Conservation (phyloP, 2,797 vertebrate species). For the Rhincodon typus region DNA sequence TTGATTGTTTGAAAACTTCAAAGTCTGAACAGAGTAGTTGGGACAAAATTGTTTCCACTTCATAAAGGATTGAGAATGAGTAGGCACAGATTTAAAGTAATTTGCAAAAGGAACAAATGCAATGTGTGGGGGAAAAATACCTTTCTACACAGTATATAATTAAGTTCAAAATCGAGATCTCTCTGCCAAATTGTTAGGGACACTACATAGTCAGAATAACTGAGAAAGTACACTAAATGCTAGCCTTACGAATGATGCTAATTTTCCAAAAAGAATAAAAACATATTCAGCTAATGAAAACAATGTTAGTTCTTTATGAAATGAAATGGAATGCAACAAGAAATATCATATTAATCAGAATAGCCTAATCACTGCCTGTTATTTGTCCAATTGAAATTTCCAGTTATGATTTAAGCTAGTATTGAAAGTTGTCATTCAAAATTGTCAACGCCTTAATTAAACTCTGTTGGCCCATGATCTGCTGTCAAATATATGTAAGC, state of each 20-base stretch:
- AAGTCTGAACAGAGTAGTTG: no score
- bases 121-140: no score
- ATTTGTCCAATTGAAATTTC: not conserved
- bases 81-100: no score
- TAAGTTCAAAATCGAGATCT: no score
- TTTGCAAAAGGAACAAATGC: no score
- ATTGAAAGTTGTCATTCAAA: not conserved
- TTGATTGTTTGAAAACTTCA: no score
- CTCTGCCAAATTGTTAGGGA: no score
- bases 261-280: not conserved
- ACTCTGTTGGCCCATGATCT: not conserved
- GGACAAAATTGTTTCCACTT: no score
- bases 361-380: not conserved
- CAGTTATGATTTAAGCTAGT: not conserved
- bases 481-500: not conserved
- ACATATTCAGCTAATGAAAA: not conserved
- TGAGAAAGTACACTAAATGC: not conserved
- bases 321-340: not conserved
- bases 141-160: no score
- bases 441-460: not conserved
- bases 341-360: not conserved
- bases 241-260: not conserved
- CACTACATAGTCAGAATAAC: not conserved
- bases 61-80: no score
- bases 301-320: not conserved